A percentile compares a stretch with the other conserved stretches of the same genome.
Conservation (phyloP, 2,888 invertebrate species). For the Polydrusus tereticollis region DNA sequence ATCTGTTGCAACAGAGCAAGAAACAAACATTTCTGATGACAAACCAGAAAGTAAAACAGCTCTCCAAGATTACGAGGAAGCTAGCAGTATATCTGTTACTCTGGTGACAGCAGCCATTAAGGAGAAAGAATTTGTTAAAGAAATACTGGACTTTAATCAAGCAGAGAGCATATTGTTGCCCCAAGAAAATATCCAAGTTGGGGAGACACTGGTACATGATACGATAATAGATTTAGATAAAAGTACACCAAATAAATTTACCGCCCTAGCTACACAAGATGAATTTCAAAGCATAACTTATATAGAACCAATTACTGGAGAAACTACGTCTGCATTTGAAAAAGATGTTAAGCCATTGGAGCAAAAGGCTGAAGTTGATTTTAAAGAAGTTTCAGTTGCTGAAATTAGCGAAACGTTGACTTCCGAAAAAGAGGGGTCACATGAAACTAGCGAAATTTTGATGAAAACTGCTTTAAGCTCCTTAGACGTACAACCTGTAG, state of each 20-base stretch:
- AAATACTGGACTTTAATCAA: constrained; percentile 51
- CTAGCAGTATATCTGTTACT: constrained; percentile 72
- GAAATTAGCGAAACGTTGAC: constrained; percentile 66
- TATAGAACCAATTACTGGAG: constrained; percentile 70
- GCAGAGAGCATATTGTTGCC: constrained; percentile 62
- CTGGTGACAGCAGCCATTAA: constrained; percentile 71
- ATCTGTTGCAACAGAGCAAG: constrained; percentile 72
- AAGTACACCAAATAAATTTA: constrained; percentile 64
- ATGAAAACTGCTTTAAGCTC: constrained; percentile 64
- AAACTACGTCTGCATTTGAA: constrained; percentile 71
- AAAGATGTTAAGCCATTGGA: constrained; percentile 67
- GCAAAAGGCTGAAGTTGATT: constrained; percentile 65
- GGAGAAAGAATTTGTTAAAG: constrained; percentile 69
- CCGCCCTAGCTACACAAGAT: constrained; percentile 70
- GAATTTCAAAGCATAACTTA: constrained; percentile 70
- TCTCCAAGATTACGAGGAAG: constrained; percentile 69
- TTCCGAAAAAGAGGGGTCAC: constrained; percentile 68
- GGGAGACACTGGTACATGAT: constrained; percentile 71
- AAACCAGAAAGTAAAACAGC: constrained; percentile 68
- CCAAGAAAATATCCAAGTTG: constrained; percentile 70
- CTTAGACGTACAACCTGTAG: constrained; percentile 65
- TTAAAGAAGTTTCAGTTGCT: constrained; percentile 67
- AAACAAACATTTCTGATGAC: constrained; percentile 67
- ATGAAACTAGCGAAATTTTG: constrained; percentile 59
- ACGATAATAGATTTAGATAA: constrained; percentile 69